Evolutionary conservation across 2,888 invertebrate species (phyloP).

Genomic region (Chrysomela aeneicollis): DNA sequence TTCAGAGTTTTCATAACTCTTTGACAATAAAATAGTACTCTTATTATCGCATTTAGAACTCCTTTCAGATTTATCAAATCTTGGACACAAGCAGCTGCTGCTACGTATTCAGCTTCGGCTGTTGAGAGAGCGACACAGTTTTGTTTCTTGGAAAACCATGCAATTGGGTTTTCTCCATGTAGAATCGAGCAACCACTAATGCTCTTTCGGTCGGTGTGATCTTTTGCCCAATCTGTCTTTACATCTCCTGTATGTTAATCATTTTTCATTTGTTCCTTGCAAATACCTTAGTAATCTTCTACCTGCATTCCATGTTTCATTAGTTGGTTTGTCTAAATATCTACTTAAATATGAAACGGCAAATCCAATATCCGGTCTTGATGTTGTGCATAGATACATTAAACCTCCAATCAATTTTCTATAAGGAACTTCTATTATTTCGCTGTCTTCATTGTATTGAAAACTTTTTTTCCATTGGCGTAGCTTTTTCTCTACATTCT

Average conservation of each 20-base stretch:
- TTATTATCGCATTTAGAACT: slow-evolving; percentile 26
- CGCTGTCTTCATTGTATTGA: slow-evolving; percentile 26
- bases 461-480: slow-evolving; percentile 35
- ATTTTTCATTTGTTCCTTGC: not conserved
- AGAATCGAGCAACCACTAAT: not conserved
- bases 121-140: not conserved
- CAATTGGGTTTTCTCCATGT: not conserved
- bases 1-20: slow-evolving; percentile 26
- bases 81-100: slow-evolving; percentile 18
- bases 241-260: too few species aligned
- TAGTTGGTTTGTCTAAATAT: not conserved
- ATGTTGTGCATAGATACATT: slow-evolving; percentile 10
- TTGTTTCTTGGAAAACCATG: not conserved
- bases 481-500: slow-evolving; percentile 20
- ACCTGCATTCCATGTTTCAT: not conserved
- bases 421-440: slow-evolving; percentile 1
- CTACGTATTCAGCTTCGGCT: not conserved
- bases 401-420: slow-evolving; percentile 5
- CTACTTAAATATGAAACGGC: slow-evolving; percentile 3
- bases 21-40: slow-evolving; percentile 22
- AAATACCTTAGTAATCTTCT: slow-evolving; percentile 8
- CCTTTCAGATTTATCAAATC: slow-evolving; percentile 24
- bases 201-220: too few species aligned
- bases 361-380: slow-evolving; percentile 27
- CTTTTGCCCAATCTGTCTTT: too few species aligned